phyloP scores from a whole-genome alignment of 2,888 invertebrate species.

The Meloe dianella region DNA sequence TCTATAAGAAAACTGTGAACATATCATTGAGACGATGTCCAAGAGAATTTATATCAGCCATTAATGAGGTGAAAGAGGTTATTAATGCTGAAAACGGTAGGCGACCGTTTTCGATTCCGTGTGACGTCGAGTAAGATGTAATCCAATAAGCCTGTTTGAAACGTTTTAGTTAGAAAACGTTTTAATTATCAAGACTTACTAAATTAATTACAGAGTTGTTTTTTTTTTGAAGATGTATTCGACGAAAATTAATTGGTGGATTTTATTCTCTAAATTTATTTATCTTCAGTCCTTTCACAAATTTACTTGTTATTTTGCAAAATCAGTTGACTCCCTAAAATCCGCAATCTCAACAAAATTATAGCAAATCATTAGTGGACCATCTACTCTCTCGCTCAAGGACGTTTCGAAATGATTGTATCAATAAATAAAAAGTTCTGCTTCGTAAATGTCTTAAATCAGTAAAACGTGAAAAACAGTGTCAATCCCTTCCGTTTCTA shows the following conservation, averaged over 20 bases:
- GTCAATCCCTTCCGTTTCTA: not conserved
- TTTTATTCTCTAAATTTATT: constrained; percentile 5
- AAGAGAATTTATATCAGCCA: constrained; percentile 30
- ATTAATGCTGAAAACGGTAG: constrained; percentile 31
- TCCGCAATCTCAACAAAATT: not conserved
- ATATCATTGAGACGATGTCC: constrained; percentile 25
- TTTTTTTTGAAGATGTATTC: constrained; percentile 14
- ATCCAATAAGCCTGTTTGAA: constrained; percentile 35
- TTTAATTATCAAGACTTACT: constrained; percentile 33
- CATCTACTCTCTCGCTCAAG: not conserved
- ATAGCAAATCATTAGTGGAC: not conserved
- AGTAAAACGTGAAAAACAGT: not conserved
- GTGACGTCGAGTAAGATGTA: constrained; percentile 32
- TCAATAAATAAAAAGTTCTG: not conserved
- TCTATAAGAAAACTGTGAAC: constrained; percentile 16
- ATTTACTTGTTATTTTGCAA: not conserved
- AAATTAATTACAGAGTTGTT: constrained; percentile 30
- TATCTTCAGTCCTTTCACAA: not conserved
- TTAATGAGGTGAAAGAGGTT: constrained; percentile 27
- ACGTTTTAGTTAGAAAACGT: constrained; percentile 33
- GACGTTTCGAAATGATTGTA: no score
- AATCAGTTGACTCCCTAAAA: not conserved
- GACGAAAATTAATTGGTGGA: not conserved
- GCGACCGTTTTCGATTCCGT: constrained; percentile 29
- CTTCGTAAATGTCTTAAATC: not conserved